Conservation (phyloP, 1,140 invertebrate species). For the Heliconius hewitsoni region DNA sequence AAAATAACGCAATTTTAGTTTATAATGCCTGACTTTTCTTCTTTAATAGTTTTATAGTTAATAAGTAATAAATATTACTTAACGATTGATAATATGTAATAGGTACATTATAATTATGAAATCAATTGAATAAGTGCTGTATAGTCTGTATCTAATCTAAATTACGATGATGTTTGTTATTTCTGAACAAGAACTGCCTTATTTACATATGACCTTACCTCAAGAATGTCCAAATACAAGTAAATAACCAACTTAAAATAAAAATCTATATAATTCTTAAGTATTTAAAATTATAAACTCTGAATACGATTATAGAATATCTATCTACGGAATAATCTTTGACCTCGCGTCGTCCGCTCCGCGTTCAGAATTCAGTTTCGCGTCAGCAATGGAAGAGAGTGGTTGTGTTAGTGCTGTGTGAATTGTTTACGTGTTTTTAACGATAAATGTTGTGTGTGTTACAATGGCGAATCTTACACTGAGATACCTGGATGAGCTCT, state of each 20-base stretch:
- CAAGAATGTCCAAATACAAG: neutral
- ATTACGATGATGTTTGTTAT: no score
- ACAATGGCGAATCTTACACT: slow-evolving; percentile 75
- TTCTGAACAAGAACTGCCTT: neutral
- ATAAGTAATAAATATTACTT: no score
- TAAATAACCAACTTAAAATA: neutral
- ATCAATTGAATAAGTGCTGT: neutral
- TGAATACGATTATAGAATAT: slow-evolving; percentile 2
- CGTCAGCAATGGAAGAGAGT: slow-evolving; percentile 51
- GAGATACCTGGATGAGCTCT: slow-evolving; percentile 78
- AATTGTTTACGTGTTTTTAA: slow-evolving; percentile 61
- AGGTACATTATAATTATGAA: no score
- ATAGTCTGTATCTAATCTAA: no score
- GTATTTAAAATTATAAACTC: neutral
- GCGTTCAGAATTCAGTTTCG: slow-evolving; percentile 46
- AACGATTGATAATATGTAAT: no score
- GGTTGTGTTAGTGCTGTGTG: slow-evolving; percentile 41
- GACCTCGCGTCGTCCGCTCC: slow-evolving; percentile 41
- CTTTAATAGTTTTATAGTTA: no score
- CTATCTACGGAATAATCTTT: slow-evolving; percentile 40
- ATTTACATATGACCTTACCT: neutral
- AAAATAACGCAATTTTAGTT: no score
- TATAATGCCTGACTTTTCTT: no score
- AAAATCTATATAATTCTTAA: neutral
- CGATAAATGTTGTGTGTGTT: slow-evolving; percentile 53